Evolutionary conservation across 2,113 vertebrate genomes (phyloP), one percentile per base, ranked within the genome.

Genomic region (Mohoua ochrocephala): DNA sequence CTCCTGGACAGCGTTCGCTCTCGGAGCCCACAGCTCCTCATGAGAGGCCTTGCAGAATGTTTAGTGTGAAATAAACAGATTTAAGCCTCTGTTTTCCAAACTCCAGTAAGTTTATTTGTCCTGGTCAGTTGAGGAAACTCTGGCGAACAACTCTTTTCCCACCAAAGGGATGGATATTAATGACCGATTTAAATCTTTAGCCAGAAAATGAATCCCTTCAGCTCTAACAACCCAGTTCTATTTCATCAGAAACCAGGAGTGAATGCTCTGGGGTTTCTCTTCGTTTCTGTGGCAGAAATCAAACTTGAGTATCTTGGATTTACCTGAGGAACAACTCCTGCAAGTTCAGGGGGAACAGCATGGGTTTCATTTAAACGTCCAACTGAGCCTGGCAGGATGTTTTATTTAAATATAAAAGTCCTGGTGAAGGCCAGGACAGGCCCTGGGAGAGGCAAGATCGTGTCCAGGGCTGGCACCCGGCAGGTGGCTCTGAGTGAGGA

Each of bases 1-100:
- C 75, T 76, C 75, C 52, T 1, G 57, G 69, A 41, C 31, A 14
- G 0, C 3, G 2, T 8, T 33, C 15, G 11, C 33, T 0, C 28
- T 26, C 49, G 7, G 57, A 54, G 41, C 57, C 14, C 26, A 1
- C 27, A 33, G 13, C 52, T 33, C 1, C 74, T 59, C 53, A 0
- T 1, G 53, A 23, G 59, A 86, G n/a, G 50, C 53, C 3, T 24
- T 42, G 24, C 37, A 31, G 52, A 65, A 26, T 7, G 12, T 31
- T 84, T 28, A 13, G 8, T 45, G 13, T 2, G 65, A 67, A 70
- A 89, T 57, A 82, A 73, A 84, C 26, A 19, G 30, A 12, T 73
- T 57, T 65, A 53, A 89, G 13, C 28, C 71, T 69, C 73, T 56
- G 24, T 63, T 84, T 69, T 74, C 35, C 61, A 41, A 44, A 65